phyloP scores from a whole-genome alignment of 2,797 vertebrate genomes.

The Semotilus atromaculatus region DNA sequence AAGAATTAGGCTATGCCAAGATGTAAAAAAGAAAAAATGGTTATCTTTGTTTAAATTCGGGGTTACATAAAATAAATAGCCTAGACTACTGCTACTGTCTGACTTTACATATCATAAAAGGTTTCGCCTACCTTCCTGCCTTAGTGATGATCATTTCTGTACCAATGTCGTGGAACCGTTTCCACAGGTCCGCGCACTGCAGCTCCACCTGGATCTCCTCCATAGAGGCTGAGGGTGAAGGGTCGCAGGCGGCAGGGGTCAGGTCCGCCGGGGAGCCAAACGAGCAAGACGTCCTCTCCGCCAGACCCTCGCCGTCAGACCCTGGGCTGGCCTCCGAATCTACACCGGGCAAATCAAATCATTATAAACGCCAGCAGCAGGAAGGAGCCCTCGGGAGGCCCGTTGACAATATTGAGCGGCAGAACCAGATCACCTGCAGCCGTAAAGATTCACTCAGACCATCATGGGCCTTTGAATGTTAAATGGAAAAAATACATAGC shows the following conservation, averaged over 20 bases:
- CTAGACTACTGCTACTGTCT: background rate
- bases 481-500: background rate
- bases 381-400: constrained; percentile 63
- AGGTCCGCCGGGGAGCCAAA: constrained; percentile 88
- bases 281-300: constrained; percentile 93
- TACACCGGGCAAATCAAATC: constrained; percentile 63
- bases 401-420: constrained; percentile 52
- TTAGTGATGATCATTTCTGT: constrained; percentile 99
- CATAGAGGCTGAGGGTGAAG: constrained; percentile 89
- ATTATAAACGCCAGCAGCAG: constrained; percentile 59
- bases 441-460: constrained; percentile 11
- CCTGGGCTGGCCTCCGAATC: constrained; percentile 96
- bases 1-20: background rate
- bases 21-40: background rate
- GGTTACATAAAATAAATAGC: background rate
- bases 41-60: background rate
- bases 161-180: constrained; percentile 98
- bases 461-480: background rate
- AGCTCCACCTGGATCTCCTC: constrained; percentile 98
- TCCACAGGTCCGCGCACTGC: constrained; percentile 98
- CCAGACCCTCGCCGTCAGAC: constrained; percentile 91
- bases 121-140: constrained; percentile 93
- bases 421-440: constrained; percentile 68
- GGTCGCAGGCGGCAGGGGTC: constrained; percentile 78
- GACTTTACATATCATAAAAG: background rate